Evolutionary conservation across 2,888 invertebrate genomes (phyloP).

Genomic region (Pecten maximus): DNA sequence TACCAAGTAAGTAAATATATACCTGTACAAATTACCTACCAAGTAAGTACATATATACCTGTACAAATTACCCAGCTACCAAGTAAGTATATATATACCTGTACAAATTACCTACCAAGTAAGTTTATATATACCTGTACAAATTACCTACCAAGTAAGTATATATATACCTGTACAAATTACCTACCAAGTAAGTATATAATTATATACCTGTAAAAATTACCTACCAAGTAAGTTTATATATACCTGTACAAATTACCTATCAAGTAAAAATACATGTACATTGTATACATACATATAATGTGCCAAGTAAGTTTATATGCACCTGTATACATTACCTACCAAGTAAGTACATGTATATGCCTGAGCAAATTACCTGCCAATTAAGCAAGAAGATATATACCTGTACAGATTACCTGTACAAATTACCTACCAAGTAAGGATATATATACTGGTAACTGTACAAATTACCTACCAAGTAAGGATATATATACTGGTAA

Average conservation of each 20-base stretch:
- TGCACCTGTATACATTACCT: not conserved
- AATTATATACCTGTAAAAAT: not conserved
- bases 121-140: not conserved
- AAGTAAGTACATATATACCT: not conserved
- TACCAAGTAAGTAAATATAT: constrained; percentile 89
- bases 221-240: not conserved
- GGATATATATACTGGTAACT: no score
- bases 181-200: not conserved
- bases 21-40: constrained; percentile 26
- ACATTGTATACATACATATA: not conserved
- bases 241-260: not conserved
- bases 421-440: no score
- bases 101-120: not conserved
- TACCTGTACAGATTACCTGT: no score
- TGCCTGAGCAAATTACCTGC: no score
- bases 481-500: not conserved
- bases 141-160: not conserved
- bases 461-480: not conserved
- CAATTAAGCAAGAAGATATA: no score
- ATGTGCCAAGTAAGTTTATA: not conserved
- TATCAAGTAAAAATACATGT: not conserved
- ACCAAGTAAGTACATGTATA: not conserved
- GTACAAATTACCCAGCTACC: no score
- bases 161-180: not conserved
- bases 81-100: not conserved